Conservation (phyloP, 2,113 vertebrate genomes). For the Gopherus flavomarginatus region DNA sequence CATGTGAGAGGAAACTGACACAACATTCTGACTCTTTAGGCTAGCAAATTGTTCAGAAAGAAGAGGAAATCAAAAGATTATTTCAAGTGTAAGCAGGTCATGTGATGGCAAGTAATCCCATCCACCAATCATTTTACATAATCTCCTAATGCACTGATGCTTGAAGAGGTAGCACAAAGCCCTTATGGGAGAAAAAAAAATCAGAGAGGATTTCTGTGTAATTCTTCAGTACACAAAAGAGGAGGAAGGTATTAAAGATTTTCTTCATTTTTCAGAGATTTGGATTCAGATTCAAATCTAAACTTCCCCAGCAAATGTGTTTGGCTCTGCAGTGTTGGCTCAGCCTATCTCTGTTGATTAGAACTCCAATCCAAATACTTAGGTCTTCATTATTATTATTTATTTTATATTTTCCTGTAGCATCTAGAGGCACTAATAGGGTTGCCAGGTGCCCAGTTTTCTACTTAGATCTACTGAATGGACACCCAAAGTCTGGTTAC, state of each 20-base stretch:
- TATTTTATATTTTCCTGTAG: neutral
- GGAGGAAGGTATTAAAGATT: neutral
- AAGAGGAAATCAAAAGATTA: constrained; percentile 39
- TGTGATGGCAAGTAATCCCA: constrained; percentile 12
- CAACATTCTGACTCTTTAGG: neutral
- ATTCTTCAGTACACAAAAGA: constrained; percentile 12
- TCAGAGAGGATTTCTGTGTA: neutral
- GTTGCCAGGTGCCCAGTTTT: no score
- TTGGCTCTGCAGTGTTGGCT: neutral
- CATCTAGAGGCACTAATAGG: neutral
- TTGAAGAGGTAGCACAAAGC: constrained; percentile 5
- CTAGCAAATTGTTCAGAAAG: constrained; percentile 11
- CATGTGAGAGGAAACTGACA: neutral
- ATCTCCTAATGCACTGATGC: constrained; percentile 6
- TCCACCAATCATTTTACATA: constrained; percentile 25
- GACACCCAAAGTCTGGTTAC: no score
- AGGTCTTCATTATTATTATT: neutral
- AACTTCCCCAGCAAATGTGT: neutral
- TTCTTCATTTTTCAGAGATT: neutral
- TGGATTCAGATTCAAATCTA: neutral
- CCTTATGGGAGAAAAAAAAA: neutral
- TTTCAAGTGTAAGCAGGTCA: constrained; percentile 32
- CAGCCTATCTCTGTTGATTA: neutral
- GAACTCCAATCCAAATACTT: neutral
- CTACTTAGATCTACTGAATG: no score